Base-by-base conservation (phyloP, 2,888 invertebrate species). In the Philonicus albiceps region DNA sequence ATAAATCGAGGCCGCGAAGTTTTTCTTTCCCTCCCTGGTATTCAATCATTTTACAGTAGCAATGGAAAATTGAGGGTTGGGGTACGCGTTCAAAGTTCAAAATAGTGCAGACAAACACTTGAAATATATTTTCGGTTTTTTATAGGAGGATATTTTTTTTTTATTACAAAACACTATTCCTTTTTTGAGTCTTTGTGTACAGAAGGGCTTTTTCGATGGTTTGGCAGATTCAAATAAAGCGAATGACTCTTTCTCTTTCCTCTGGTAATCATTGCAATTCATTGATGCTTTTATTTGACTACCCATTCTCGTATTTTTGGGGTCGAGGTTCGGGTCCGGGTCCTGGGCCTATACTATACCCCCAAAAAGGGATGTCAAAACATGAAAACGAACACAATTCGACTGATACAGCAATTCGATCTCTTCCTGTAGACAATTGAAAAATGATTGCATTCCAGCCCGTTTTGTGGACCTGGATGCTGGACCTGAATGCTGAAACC, bases 371-470 rank as follows among this genome's bases (percentile, higher is more conserved):
- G 64, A 22, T 64, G 64, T 64, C 64, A 64, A 64, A 64, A 64
- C 64, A 64, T 64, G 64, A 64, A 64, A 64, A 64, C 64, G 64
- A 27, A 27, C 22, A 19, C 27, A 76, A 40, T 76, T 76, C 76
- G 22, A 19, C 40, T 76, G 76, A 76, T 40, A 40, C 40, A 22
- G 76, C 22, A 78, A 78, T 49, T 76, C 22, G 78, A 78, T 43
- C 43, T 49, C 40, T 43, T 78, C 19, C 78, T 78, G 49, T 37
- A 49, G 22, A 49, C 78, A 78, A 78, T 78, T 37, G 49, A 43
- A 78, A 78, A 78, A 49, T 78, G 78, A 78, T 78, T 78, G 78
- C 78, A 78, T 78, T 78, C 30, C 40, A 16, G 49, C 2, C 6
- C 30, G n/a, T 74, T 6, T 16, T 73, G 73, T 73, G 73, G 13